phyloP scores from a whole-genome alignment of 2,113 vertebrate genomes.

The Syngnathoides biaculeatus region DNA sequence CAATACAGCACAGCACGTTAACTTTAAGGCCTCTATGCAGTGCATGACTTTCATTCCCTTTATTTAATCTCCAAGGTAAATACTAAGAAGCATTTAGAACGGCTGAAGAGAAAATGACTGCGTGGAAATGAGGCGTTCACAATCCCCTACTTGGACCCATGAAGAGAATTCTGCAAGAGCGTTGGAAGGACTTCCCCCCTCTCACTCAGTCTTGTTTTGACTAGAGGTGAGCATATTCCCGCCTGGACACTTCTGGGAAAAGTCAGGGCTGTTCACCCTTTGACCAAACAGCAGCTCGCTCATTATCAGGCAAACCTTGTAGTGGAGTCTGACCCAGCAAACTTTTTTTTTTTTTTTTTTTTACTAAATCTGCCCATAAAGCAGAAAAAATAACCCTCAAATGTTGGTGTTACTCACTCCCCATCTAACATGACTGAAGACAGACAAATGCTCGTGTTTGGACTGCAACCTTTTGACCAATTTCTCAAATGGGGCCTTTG shows the following conservation, averaged over 20 bases:
- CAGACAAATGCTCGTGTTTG: slow-evolving; percentile 8
- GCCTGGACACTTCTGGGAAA: slow-evolving; percentile 29
- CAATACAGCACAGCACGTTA: neutral
- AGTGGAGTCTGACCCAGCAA: slow-evolving; percentile 1
- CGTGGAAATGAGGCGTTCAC: neutral
- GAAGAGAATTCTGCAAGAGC: neutral
- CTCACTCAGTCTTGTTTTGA: slow-evolving; percentile 6
- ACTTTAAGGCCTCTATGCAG: neutral
- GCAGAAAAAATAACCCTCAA: neutral
- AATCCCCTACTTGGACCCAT: neutral
- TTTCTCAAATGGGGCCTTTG: slow-evolving; percentile 3
- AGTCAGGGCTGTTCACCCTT: slow-evolving; percentile 35
- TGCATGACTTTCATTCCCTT: neutral
- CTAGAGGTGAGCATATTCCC: neutral
- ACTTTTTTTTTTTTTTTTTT: neutral
- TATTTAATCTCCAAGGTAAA: neutral
- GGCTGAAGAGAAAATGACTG: neutral
- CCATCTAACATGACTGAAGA: neutral
- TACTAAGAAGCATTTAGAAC: neutral
- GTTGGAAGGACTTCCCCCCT: neutral
- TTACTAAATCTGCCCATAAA: neutral
- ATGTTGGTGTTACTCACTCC: neutral
- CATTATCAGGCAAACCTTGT: slow-evolving; percentile 44
- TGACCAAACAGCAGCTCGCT: slow-evolving; percentile 41
- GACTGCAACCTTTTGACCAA: slow-evolving; percentile 33